Conservation (phyloP, 2,113 vertebrate genomes). For the Istiophorus platypterus region DNA sequence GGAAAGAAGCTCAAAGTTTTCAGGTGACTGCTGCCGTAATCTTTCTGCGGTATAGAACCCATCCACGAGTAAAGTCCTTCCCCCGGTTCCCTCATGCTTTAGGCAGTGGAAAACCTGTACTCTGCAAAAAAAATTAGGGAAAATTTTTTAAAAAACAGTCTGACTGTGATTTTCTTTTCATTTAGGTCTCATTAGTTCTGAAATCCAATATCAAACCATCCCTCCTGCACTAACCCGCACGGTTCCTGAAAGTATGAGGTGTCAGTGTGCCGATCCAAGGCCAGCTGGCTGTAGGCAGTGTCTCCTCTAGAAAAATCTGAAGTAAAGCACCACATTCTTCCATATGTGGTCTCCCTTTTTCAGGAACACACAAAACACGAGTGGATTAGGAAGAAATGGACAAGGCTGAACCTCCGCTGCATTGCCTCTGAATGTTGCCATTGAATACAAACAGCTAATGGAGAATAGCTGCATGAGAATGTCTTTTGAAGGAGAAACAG, state of each 20-base stretch:
- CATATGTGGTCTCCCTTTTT: constrained; percentile 93
- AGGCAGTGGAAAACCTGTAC: constrained; percentile 97
- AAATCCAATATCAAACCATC: background rate
- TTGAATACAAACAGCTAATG: background rate
- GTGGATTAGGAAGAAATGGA: background rate
- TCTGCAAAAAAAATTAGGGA: constrained; percentile 71
- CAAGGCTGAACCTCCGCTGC: background rate
- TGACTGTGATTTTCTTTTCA: no score
- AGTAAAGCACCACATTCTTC: constrained; percentile 93
- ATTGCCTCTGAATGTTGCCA: background rate
- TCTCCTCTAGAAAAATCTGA: constrained; percentile 94
- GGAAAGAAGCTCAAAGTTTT: constrained; percentile 89
- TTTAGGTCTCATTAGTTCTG: no score
- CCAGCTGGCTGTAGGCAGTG: constrained; percentile 92
- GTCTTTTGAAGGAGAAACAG: background rate
- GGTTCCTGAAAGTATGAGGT: constrained; percentile 96
- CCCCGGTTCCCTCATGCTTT: constrained; percentile 92
- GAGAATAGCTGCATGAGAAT: background rate
- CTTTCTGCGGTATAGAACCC: constrained; percentile 92
- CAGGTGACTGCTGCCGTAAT: constrained; percentile 82
- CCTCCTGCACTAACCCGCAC: constrained; percentile 87
- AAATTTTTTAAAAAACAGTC: no score
- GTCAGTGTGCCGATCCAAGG: constrained; percentile 93
- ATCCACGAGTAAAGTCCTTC: constrained; percentile 92
- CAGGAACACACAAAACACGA: constrained; percentile 33